phyloP scores from a whole-genome alignment of 2,797 vertebrate species.

The Ctenochaetus hawaiiensis region DNA sequence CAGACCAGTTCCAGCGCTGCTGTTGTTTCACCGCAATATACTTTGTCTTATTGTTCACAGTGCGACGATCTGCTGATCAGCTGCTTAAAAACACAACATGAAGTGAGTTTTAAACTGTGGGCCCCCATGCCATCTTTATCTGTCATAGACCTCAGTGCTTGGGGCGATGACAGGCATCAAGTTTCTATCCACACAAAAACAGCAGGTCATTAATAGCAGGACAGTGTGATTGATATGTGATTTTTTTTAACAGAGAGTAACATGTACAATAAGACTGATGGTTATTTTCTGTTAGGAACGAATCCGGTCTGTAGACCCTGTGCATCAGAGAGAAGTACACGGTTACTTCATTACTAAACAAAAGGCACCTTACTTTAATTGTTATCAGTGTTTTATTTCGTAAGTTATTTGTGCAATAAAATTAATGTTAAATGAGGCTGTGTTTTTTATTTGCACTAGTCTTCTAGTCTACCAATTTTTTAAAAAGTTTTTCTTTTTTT shows the following conservation, averaged over 20 bases:
- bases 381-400: not conserved
- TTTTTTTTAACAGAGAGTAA: too few species aligned
- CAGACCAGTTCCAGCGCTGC: constrained; percentile 85
- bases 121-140: not conserved
- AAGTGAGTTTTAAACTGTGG: not conserved
- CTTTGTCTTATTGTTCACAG: constrained; percentile 62
- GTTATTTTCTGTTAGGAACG: too few species aligned
- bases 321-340: too few species aligned
- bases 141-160: not conserved
- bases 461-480: not conserved
- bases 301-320: too few species aligned
- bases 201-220: too few species aligned
- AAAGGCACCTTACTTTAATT: not conserved
- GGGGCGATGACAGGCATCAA: not conserved
- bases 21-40: constrained; percentile 63
- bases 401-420: not conserved
- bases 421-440: too few species aligned
- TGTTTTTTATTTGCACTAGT: not conserved
- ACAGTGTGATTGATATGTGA: too few species aligned
- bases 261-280: too few species aligned
- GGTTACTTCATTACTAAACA: too few species aligned
- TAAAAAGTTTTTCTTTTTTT: too few species aligned
- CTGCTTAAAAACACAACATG: not conserved
- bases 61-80: not conserved
- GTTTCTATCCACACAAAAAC: not conserved